Conservation (phyloP, 2,797 vertebrate species). For the Alauda arvensis region DNA sequence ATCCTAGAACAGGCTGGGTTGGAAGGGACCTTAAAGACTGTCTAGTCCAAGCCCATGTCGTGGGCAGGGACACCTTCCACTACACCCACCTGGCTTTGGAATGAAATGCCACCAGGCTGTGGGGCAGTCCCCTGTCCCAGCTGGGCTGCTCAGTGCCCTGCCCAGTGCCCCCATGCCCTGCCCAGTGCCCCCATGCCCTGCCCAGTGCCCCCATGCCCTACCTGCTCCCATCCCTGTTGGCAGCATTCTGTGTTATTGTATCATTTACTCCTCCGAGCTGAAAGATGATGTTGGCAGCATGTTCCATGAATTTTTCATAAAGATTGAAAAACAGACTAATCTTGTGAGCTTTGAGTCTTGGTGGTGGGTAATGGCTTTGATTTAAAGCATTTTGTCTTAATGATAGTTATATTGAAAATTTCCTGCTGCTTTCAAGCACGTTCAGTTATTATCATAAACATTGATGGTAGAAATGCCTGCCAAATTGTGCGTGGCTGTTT, state of each 20-base stretch:
- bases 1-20: rapidly evolving
- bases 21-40: background rate
- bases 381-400: constrained; percentile 69
- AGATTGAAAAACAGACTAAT: constrained; percentile 55
- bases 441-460: constrained; percentile 69
- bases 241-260: background rate
- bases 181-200: background rate
- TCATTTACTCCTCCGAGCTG: constrained; percentile 41
- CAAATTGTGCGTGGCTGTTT: constrained; percentile 58
- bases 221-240: background rate
- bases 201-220: background rate
- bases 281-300: constrained; percentile 39
- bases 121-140: background rate
- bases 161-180: background rate
- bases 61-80: background rate
- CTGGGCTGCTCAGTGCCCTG: background rate
- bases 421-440: constrained; percentile 67
- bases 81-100: background rate
- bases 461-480: constrained; percentile 55
- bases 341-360: constrained; percentile 62
- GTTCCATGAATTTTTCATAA: constrained; percentile 69
- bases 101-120: background rate
- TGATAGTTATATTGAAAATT: constrained; percentile 66
- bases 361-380: constrained; percentile 67
- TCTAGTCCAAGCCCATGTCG: rapidly evolving